Evolutionary conservation across 2,113 vertebrate genomes (phyloP).

Genomic region (Aegypius monachus): DNA sequence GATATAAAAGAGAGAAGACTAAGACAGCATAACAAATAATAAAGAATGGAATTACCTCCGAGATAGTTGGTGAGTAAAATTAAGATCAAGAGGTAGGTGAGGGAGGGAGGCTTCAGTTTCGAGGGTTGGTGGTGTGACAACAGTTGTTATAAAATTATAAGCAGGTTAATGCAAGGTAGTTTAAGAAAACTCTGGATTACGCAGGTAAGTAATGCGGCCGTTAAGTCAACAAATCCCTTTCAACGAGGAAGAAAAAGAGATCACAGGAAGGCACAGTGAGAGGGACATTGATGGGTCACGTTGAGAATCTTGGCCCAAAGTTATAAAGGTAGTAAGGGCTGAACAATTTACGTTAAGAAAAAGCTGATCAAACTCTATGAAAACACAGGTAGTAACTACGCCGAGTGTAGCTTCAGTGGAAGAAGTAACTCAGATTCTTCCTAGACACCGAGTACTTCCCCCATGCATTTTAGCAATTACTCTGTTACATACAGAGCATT

Average conservation of each 20-base stretch:
- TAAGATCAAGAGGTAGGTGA: background rate
- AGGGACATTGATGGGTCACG: background rate
- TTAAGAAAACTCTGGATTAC: background rate
- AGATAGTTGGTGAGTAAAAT: background rate
- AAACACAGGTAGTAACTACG: background rate
- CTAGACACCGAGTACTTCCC: background rate
- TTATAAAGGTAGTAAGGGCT: background rate
- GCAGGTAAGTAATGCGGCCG: background rate
- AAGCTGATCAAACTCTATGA: background rate
- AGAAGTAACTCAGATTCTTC: background rate
- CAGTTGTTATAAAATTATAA: background rate
- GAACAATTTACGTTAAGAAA: background rate
- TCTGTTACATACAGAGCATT: background rate
- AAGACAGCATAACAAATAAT: background rate
- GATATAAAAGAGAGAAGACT: background rate
- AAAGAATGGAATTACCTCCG: background rate
- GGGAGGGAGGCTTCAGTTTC: background rate
- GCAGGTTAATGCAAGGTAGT: background rate
- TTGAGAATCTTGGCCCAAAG: background rate
- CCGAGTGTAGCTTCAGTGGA: background rate
- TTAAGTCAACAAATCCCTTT: background rate
- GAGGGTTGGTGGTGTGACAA: background rate
- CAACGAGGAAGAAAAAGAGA: background rate
- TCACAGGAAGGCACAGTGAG: background rate
- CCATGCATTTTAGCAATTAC: rapidly evolving